Conservation (phyloP, 2,113 vertebrate genomes). For the Chaetops frenatus region DNA sequence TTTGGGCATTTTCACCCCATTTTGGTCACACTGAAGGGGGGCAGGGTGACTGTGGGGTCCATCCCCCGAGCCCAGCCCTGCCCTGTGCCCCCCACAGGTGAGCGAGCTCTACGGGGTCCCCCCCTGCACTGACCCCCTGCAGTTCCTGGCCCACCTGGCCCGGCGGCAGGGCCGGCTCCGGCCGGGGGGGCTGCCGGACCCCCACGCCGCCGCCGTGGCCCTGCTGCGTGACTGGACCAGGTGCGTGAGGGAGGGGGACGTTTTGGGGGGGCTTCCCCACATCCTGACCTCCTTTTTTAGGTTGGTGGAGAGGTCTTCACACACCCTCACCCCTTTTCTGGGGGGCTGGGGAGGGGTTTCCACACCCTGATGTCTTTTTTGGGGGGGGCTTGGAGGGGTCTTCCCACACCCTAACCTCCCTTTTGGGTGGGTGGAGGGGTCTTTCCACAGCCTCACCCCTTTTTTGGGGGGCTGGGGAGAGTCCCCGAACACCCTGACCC, state of each 20-base stretch:
- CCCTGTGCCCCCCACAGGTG: neutral
- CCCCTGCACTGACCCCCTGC: neutral
- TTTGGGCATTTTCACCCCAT: neutral
- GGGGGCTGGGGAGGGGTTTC: too few species aligned
- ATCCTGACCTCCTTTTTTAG: fast-evolving
- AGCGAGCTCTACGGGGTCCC: neutral
- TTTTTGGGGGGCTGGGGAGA: neutral
- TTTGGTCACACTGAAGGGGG: neutral
- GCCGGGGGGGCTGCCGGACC: neutral
- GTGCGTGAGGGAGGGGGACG: fast-evolving
- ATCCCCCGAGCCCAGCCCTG: neutral
- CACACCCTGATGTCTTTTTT: too few species aligned
- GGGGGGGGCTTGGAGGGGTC: too few species aligned
- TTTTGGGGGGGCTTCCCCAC: too few species aligned
- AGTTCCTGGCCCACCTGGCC: neutral
- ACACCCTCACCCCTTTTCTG: neutral
- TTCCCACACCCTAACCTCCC: too few species aligned
- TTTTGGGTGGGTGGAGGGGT: too few species aligned
- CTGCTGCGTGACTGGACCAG: neutral
- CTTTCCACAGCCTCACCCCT: too few species aligned
- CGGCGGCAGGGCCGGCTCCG: neutral
- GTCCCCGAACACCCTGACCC: too few species aligned
- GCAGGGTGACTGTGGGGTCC: too few species aligned
- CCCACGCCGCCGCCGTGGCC: neutral
- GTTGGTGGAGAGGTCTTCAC: too few species aligned